A percentile compares a stretch with the other conserved stretches of the same genome.
These are phyloP conservation scores for Hemistola chrysoprasaria DNA, from an alignment of 2,888 invertebrate genomes.

Conservation along the genomic window DNA sequence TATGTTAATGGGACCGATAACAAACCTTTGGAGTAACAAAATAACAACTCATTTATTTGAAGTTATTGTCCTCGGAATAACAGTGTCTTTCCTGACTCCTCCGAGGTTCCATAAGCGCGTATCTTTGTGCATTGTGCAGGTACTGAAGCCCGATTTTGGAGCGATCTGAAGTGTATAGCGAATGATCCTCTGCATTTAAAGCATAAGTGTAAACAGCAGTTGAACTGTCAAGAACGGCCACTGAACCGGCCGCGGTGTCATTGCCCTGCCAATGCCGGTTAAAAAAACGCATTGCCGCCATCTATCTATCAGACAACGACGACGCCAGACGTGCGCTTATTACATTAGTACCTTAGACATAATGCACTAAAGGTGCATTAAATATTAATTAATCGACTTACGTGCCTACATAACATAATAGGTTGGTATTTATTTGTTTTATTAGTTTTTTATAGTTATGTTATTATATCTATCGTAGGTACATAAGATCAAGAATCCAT, in stretches of 20 bases:
- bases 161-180: constrained; percentile 49
- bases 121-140: constrained; percentile 6
- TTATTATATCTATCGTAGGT: too few species aligned
- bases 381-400: too few species aligned
- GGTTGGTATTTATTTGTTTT: too few species aligned
- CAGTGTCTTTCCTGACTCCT: constrained; percentile 15
- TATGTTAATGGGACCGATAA: constrained; percentile 28
- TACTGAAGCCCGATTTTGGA: constrained; percentile 30
- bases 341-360: constrained; percentile 36
- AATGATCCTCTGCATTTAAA: constrained; percentile 67
- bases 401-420: too few species aligned
- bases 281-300: constrained; percentile 75
- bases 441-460: too few species aligned
- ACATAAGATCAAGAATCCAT: too few species aligned
- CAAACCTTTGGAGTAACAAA: constrained; percentile 4
- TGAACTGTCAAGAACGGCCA: constrained; percentile 82
- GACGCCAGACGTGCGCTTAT: constrained; percentile 51
- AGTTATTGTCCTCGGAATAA: constrained; percentile 20
- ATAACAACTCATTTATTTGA: constrained; percentile 5
- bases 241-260: constrained; percentile 75
- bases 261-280: constrained; percentile 76
- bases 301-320: constrained; percentile 61
- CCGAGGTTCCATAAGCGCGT: constrained; percentile 13
- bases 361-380: too few species aligned
- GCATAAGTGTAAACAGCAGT: constrained; percentile 74